These are phyloP conservation scores for Calliopsis andreniformis DNA, from an alignment of 1,140 invertebrate species.

Conservation along the genomic window DNA sequence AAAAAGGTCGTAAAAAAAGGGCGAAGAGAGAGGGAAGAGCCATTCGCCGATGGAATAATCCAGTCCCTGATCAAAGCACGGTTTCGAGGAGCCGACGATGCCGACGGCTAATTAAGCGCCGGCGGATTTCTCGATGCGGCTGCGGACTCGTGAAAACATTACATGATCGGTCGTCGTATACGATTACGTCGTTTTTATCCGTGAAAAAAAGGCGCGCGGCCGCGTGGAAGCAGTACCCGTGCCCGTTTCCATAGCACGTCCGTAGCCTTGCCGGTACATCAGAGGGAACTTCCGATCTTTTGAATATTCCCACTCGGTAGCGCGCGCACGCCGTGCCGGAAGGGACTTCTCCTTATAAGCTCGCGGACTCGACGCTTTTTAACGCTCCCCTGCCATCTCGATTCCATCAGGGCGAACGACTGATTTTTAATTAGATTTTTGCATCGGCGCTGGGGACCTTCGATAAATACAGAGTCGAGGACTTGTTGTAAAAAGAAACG, in stretches of 20 bases:
- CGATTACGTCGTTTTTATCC: constrained; percentile 66
- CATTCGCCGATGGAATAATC: constrained; percentile 55
- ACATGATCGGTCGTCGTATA: constrained; percentile 70
- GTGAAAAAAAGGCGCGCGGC: constrained; percentile 42
- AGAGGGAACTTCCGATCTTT: constrained; percentile 62
- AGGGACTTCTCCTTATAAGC: constrained; percentile 54
- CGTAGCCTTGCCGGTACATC: constrained; percentile 63
- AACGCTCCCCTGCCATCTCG: neutral
- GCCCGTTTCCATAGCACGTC: constrained; percentile 52
- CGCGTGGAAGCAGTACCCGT: constrained; percentile 47
- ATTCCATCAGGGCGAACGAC: neutral
- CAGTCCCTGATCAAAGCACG: constrained; percentile 60
- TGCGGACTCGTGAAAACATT: constrained; percentile 56
- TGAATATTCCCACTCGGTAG: constrained; percentile 50
- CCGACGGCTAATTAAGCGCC: constrained; percentile 64
- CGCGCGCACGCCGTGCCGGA: constrained; percentile 26
- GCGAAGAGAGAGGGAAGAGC: neutral
- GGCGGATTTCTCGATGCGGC: constrained; percentile 52
- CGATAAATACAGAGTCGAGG: too few relatives aligned
- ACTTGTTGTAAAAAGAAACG: too few relatives aligned
- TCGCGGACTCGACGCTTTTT: constrained; percentile 24
- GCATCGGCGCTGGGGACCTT: neutral
- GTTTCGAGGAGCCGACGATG: constrained; percentile 54
- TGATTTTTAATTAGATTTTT: constrained; percentile 45
- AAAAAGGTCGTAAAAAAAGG: constrained; percentile 30